Evolutionary conservation across 2,888 invertebrate species (phyloP).

Genomic region (Phortica magna): DNA sequence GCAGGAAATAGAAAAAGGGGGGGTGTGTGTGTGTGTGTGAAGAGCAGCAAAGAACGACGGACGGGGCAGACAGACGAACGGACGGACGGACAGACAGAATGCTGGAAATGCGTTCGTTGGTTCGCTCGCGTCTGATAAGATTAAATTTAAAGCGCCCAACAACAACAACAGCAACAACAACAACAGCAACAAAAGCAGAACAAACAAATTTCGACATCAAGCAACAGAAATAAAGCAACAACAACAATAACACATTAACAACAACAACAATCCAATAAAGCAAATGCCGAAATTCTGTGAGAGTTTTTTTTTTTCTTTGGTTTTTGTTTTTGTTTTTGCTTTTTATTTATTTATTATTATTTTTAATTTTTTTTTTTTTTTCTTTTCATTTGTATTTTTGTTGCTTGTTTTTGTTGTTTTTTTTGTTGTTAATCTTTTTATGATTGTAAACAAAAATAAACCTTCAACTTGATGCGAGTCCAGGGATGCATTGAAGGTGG

Average conservation of each 20-base stretch:
- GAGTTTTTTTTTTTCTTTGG: conserved; percentile 58
- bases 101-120: not conserved
- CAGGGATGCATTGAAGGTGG: conserved; percentile 72
- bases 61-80: too few species aligned
- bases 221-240: conserved; percentile 13
- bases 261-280: not conserved
- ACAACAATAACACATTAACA: conserved; percentile 28
- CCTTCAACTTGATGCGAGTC: conserved; percentile 75
- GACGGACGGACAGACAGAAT: not conserved
- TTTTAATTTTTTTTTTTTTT: conserved; percentile 61
- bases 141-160: conserved; percentile 25
- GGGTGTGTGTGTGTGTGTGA: not conserved
- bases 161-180: not conserved
- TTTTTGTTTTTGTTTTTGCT: conserved; percentile 31
- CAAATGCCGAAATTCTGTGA: not conserved
- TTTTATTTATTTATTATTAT: conserved; percentile 42
- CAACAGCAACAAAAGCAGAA: conserved; percentile 30
- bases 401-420: conserved; percentile 39
- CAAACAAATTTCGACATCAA: conserved; percentile 1
- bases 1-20: not conserved
- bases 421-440: conserved; percentile 27
- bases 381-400: conserved; percentile 41
- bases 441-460: conserved; percentile 74
- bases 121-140: not conserved
- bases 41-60: conserved; percentile 34